A percentile compares a stretch with the other conserved stretches of the same genome.
These are phyloP conservation scores for Sebastes hubbsi DNA, from an alignment of 2,797 vertebrate species.

Conservation along the genomic window DNA sequence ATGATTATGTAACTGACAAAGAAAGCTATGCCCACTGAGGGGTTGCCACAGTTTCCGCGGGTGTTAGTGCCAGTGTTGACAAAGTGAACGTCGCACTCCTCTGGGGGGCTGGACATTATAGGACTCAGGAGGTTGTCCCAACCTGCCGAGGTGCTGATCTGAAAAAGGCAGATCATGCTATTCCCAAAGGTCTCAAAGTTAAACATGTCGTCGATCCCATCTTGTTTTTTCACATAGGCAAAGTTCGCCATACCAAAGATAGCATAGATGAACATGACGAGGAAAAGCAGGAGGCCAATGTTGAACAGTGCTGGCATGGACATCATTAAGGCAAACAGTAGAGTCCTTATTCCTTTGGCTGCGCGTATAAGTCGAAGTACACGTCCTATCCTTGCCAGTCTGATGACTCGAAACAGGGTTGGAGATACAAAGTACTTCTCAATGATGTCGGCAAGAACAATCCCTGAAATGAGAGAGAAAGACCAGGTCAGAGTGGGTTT, in stretches of 20 bases:
- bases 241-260: slow-evolving; percentile 99
- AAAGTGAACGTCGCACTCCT: slow-evolving; percentile 87
- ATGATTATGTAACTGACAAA: slow-evolving; percentile 99
- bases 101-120: slow-evolving; percentile 92
- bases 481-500: slow-evolving; percentile 42
- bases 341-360: slow-evolving; percentile 98
- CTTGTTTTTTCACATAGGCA: slow-evolving; percentile 93
- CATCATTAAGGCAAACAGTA: slow-evolving; percentile 99
- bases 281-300: slow-evolving; percentile 95
- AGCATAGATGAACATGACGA: slow-evolving; percentile 99
- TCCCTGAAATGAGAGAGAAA: slow-evolving; percentile 83
- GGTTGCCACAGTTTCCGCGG: slow-evolving; percentile 93
- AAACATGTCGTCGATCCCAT: slow-evolving; percentile 97
- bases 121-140: slow-evolving; percentile 97
- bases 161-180: slow-evolving; percentile 98
- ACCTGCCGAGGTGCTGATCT: slow-evolving; percentile 97
- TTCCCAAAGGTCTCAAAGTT: slow-evolving; percentile 99
- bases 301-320: slow-evolving; percentile 97
- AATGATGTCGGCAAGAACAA: slow-evolving; percentile 97
- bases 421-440: slow-evolving; percentile 99
- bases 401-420: slow-evolving; percentile 97
- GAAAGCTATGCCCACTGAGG: slow-evolving; percentile 94
- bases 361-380: slow-evolving; percentile 95
- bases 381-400: slow-evolving; percentile 96
- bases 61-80: slow-evolving; percentile 89